Percentiles rank a stretch among this genome's conserved stretches.
Conservation (phyloP, 2,113 vertebrate species). For the Fregata magnificens region DNA sequence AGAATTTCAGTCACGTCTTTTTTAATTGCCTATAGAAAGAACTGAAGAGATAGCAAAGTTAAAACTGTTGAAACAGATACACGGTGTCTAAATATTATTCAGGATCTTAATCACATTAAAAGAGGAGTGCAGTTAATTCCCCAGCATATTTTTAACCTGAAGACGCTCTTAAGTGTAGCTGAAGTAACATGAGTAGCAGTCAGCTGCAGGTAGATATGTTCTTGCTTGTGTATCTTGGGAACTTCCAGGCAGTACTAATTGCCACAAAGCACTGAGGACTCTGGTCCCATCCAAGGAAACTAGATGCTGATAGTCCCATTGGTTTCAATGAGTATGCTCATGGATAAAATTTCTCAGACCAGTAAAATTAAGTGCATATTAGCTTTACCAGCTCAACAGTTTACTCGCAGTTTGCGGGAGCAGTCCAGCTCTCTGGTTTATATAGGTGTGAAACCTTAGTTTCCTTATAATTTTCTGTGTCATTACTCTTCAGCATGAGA, state of each 20-base stretch:
- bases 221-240: not conserved
- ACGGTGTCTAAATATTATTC: constrained; percentile 38
- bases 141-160: not conserved
- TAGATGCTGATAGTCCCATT: not conserved
- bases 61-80: constrained; percentile 27
- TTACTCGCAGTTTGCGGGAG: not conserved
- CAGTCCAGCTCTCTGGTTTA: not conserved
- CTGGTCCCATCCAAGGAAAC: not conserved
- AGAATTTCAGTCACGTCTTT: constrained; percentile 37
- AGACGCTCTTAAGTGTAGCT: not conserved
- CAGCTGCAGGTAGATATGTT: not conserved
- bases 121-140: not conserved
- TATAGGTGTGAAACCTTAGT: not conserved
- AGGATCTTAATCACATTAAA: constrained; percentile 27
- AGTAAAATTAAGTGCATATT: not conserved
- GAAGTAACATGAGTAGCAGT: not conserved
- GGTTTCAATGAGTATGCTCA: not conserved
- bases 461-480: not conserved
- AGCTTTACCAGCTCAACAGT: not conserved
- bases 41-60: constrained; percentile 17
- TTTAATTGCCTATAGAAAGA: constrained; percentile 58
- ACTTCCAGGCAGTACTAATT: not conserved
- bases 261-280: not conserved
- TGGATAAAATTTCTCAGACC: not conserved
- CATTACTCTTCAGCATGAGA: not conserved